Evolutionary conservation across 2,113 vertebrate species (phyloP).

Genomic region (Marcusenius ussheri): DNA sequence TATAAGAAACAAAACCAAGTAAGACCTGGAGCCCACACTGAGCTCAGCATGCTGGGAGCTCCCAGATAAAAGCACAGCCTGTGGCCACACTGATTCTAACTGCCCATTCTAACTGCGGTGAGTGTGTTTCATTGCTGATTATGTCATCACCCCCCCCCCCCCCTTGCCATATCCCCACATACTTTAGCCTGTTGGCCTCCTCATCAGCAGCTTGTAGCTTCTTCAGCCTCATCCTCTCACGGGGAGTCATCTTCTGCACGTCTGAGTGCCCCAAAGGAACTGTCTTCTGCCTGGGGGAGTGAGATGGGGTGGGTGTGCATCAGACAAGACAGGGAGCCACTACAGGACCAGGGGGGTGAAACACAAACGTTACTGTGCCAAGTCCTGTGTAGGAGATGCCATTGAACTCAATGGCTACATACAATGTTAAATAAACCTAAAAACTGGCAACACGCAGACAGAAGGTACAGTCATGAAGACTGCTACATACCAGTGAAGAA

Average conservation of each 20-base stretch:
- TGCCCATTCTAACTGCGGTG: background rate
- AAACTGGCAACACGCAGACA: background rate
- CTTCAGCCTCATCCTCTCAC: constrained; percentile 68
- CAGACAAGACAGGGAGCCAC: background rate
- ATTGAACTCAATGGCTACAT: background rate
- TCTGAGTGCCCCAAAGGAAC: constrained; percentile 69
- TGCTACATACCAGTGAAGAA: background rate
- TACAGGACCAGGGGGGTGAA: background rate
- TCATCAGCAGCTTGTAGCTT: constrained; percentile 68
- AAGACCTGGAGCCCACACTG: background rate
- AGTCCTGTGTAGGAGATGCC: background rate
- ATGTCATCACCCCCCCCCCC: background rate
- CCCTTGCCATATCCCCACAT: background rate
- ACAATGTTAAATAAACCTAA: background rate
- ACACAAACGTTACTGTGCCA: background rate
- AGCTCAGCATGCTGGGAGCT: background rate
- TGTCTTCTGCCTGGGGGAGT: constrained; percentile 59
- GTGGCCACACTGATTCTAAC: background rate
- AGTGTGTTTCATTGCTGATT: background rate
- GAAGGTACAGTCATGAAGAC: background rate
- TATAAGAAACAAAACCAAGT: background rate
- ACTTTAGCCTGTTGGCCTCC: constrained; percentile 53
- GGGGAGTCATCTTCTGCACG: constrained; percentile 69
- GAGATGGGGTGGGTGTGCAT: background rate
- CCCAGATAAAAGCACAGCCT: background rate